Evolutionary conservation across 2,888 invertebrate genomes (phyloP).

Genomic region (Heliconius sara): DNA sequence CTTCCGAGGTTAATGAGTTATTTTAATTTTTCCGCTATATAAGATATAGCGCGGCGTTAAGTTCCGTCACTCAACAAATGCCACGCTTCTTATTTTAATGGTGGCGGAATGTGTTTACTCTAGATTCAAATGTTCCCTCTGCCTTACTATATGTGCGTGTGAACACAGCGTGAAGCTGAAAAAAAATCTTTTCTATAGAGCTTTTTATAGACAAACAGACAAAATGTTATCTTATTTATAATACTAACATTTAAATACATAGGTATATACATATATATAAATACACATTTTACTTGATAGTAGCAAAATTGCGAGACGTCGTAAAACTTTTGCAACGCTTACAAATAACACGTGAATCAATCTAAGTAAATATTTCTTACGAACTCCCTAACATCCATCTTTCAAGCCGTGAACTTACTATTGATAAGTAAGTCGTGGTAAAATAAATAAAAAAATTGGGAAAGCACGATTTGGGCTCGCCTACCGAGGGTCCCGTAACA

Average conservation of each 20-base stretch:
- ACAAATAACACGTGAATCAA: not conserved
- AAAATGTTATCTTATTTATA: not conserved
- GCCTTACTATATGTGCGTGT: too few species aligned
- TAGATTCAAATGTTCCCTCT: too few species aligned
- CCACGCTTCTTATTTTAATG: too few species aligned
- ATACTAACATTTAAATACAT: not conserved
- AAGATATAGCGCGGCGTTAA: too few species aligned
- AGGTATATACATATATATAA: not conserved
- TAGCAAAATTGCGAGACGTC: not conserved
- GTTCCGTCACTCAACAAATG: too few species aligned
- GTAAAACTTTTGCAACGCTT: constrained; percentile 6
- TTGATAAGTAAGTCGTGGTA: not conserved
- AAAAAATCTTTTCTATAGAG: too few species aligned
- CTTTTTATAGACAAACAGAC: not conserved
- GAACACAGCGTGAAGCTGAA: too few species aligned
- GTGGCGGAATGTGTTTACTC: too few species aligned
- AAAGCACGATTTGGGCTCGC: too few species aligned
- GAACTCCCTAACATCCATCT: constrained; percentile 1
- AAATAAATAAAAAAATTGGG: not conserved
- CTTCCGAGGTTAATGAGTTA: too few species aligned
- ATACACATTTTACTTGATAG: not conserved
- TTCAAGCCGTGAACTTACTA: not conserved
- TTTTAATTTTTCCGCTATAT: too few species aligned
- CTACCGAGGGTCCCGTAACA: too few species aligned
- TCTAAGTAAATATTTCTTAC: not conserved